Evolutionary conservation across 1,140 invertebrate genomes (phyloP).

Genomic region (Drosophila micromelanica): DNA sequence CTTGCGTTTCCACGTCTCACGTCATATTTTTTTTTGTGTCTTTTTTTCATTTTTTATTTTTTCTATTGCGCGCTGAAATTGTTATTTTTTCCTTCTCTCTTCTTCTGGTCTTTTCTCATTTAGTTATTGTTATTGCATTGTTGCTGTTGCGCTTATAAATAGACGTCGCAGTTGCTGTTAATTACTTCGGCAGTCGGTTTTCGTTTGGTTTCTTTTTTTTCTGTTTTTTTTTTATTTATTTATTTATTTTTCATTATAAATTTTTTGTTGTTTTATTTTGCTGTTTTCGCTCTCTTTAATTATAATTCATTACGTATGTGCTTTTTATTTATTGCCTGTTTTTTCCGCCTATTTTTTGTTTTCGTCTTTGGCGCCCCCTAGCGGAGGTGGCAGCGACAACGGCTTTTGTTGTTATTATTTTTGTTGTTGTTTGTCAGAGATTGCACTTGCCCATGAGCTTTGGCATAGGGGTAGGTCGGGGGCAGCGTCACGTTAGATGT

Average conservation of each 20-base stretch:
- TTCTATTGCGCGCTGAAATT: constrained; percentile 26
- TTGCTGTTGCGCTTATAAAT: constrained; percentile 53
- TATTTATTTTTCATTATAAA: constrained; percentile 7
- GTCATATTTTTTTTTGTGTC: constrained; percentile 13
- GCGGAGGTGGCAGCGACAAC: background rate
- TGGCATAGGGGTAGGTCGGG: constrained; percentile 45
- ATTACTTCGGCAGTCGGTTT: constrained; percentile 30
- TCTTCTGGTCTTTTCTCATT: constrained; percentile 24
- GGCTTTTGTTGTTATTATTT: constrained; percentile 17
- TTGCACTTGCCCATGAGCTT: constrained; percentile 45
- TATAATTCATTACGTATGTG: constrained; percentile 79
- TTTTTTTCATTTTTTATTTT: too few relatives aligned
- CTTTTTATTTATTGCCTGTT: constrained; percentile 58
- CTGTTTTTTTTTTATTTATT: background rate
- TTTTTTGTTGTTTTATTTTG: constrained; percentile 10
- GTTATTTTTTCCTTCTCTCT: constrained; percentile 29
- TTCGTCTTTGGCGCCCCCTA: constrained; percentile 27
- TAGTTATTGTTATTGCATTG: constrained; percentile 43
- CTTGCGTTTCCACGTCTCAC: constrained; percentile 13
- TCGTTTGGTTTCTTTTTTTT: background rate
- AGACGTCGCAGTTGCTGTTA: constrained; percentile 53
- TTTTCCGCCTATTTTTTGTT: background rate
- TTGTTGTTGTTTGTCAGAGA: constrained; percentile 13
- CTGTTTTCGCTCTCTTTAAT: constrained; percentile 70
- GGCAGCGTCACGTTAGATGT: constrained; percentile 3